Base-by-base conservation (phyloP, 2,797 vertebrate species). In the Lacerta viridis region DNA sequence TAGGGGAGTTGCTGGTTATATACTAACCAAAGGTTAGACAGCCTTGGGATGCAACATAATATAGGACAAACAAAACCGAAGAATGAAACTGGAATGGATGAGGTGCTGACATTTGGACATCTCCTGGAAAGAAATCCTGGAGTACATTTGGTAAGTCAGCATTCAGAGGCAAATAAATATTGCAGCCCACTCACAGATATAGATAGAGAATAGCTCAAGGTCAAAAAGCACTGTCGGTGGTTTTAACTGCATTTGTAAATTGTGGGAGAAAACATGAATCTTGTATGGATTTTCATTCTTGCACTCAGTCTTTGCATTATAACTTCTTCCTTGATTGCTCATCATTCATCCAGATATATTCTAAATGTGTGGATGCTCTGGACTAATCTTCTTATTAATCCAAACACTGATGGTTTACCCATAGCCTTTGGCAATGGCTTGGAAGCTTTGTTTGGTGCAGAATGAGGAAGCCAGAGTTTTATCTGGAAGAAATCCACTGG, bases 191-290 rank as follows among this genome's bases (percentile, higher is more conserved):
- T 87, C 41, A 36, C 3, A 46, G 29, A n/a, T 74, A 64, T n/a
- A 72, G 7, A 5, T 83, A 76, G 23, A 4, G 85, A 78, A 0
- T 17, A 6, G 72, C 83, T 77, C 91, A 25, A 59, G 88, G 87
- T 92, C 89, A 91, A 83, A 33, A 93, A 87, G 13, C 50, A 39
- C 1, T 25, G 82, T 84, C 85, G 0, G 84, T 83, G 46, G 86
- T 89, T 95, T 92, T 94, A 39, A 77, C 33, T 64, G 27, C 46
- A 82, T 83, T 90, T 55, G 36, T 89, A 86, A 92, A 93, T 61
- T n/a, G 55, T 72, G 85, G 72, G 90, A 89, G 87, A 91, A 89
- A 90, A 92, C 39, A 78, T 91, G 41, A 87, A 91, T 89, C 64
- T 86, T 86, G 2, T 85, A 76, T 27, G 64, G 75, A 79, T 87